A percentile compares a stretch with the other conserved stretches of the same genome.
Conservation (phyloP, 2,113 vertebrate species). For the Bubalus kerabau region DNA sequence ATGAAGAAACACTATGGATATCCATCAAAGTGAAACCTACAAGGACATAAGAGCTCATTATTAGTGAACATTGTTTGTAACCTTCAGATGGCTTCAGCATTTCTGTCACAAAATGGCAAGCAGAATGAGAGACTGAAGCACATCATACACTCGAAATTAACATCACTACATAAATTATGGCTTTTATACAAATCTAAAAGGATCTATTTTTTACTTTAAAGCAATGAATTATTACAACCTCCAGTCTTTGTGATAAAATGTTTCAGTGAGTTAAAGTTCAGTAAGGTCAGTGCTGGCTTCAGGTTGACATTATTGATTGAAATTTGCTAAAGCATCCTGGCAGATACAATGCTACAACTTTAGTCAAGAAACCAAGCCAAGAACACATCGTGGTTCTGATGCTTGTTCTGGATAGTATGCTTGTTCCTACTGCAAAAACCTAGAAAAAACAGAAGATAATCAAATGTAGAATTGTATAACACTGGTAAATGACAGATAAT, state of each 20-base stretch:
- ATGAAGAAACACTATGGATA: constrained; percentile 63
- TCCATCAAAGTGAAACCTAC: constrained; percentile 73
- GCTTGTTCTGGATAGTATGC: not conserved
- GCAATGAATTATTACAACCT: constrained; percentile 5
- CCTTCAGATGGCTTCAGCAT: constrained; percentile 54
- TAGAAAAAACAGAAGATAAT: not conserved
- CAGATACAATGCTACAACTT: not conserved
- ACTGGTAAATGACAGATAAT: not conserved
- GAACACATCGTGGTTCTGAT: not conserved
- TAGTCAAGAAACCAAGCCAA: constrained; percentile 48
- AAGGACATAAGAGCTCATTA: constrained; percentile 70
- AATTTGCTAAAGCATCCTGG: constrained; percentile 54
- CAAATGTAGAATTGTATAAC: not conserved
- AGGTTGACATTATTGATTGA: constrained; percentile 64
- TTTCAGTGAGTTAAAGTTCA: constrained; percentile 35
- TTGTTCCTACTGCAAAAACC: not conserved
- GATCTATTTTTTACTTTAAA: constrained; percentile 43
- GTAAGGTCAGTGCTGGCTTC: constrained; percentile 49
- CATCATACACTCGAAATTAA: constrained; percentile 46
- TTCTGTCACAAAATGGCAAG: constrained; percentile 46
- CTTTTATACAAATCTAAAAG: not conserved
- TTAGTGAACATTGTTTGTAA: constrained; percentile 69
- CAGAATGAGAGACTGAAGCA: constrained; percentile 39
- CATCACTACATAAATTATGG: not conserved
- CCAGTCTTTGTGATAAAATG: constrained; percentile 49